Conservation (phyloP, 2,797 vertebrate genomes). For the Tadarida brasiliensis region DNA sequence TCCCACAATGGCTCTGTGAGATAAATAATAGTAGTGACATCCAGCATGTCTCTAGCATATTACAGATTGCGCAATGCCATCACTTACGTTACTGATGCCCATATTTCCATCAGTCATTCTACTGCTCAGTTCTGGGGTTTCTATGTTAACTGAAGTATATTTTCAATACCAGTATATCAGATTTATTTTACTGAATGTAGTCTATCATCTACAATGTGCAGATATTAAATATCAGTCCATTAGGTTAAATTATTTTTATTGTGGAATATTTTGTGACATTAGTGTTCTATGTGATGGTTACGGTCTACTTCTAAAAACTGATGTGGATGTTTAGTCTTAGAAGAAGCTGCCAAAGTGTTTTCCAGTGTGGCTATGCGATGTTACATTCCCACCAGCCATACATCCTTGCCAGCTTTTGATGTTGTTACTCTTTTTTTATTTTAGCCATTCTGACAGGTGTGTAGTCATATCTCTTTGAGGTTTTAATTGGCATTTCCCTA, state of each 20-base stretch:
- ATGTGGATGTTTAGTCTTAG: background rate
- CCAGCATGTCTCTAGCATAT: background rate
- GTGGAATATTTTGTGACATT: background rate
- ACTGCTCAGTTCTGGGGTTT: background rate
- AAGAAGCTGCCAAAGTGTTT: background rate
- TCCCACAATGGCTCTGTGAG: background rate
- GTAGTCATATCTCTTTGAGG: background rate
- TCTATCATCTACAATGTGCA: conserved; percentile 28
- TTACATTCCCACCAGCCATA: background rate
- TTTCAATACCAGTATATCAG: conserved; percentile 6
- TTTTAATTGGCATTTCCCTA: conserved; percentile 6
- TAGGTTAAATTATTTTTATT: conserved; percentile 56
- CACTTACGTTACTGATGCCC: background rate
- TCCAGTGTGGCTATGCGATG: background rate
- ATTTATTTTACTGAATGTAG: conserved; percentile 34
- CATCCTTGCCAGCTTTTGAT: background rate
- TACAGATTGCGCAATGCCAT: background rate
- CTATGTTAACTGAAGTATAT: conserved; percentile 38
- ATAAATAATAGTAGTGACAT: background rate
- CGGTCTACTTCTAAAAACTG: conserved; percentile 40
- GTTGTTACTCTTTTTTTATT: conserved; percentile 35
- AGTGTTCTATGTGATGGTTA: background rate
- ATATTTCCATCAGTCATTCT: background rate
- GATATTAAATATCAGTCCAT: conserved; percentile 49
- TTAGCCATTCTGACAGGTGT: background rate